Base-by-base conservation (phyloP, 2,888 invertebrate genomes). In the Acleris cristana region DNA sequence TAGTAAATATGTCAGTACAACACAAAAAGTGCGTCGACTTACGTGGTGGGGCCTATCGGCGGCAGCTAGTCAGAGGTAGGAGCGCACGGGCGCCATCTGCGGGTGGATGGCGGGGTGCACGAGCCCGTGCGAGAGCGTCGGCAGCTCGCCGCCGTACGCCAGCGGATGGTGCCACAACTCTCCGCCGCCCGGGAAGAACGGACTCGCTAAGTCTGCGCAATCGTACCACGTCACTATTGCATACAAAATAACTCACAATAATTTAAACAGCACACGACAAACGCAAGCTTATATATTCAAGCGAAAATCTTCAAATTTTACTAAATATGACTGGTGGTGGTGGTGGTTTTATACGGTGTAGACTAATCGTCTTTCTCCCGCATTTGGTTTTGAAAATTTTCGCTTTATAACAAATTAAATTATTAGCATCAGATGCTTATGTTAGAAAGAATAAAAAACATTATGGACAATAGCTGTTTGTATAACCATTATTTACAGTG, bases 41-140 rank as follows among this genome's bases (percentile, higher is more conserved):
- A 95, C 93, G 95, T 94, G 89, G 95, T 95, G 93, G 91, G 93
- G 93, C 92, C 95, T 94, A 94, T 96, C 95, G 95, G 96, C 95
- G 94, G 96, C 95, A 96, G 97, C 96, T 97, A 97, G 97, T 98
- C 97, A 98, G 96, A 98, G 97, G 95, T 97, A 98, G 94, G 97
- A 97, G 94, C 98, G 97, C 92, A 98, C 98, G 91, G 98, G 98
- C 93, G 98, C 97, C 92, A 93, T 92, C 96, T 99, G 98, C 92
- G 98, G 98, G 94, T 98, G 98, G 94, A 99, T 96, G 93, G 98
- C 98, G 89, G 98, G 98, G 93, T 98, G 98, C 87, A 98, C 97
- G 86, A 99, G 95, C 77, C 98, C 96, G 92, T 97, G 97, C 88
- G 97, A 97, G 82, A 97, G 94, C 77, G 96, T 94, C 72, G 96